Evolutionary conservation across 2,113 vertebrate genomes (phyloP).

Genomic region (Thalassoma bifasciatum): DNA sequence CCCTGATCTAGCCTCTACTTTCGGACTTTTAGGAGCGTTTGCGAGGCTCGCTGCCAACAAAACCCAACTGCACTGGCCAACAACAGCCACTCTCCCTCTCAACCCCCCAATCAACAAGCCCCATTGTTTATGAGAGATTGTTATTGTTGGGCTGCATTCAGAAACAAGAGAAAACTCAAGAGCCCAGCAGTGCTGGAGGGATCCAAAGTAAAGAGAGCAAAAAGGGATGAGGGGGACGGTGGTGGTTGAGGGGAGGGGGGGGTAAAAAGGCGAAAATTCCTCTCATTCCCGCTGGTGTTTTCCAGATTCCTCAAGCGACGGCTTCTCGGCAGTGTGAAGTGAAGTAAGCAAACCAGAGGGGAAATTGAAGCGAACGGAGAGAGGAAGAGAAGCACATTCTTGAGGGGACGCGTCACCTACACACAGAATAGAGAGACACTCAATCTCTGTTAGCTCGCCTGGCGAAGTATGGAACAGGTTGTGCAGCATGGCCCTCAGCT

Average conservation of each 20-base stretch:
- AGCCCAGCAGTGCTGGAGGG: slow-evolving; percentile 78
- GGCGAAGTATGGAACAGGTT: slow-evolving; percentile 59
- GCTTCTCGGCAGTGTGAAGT: slow-evolving; percentile 67
- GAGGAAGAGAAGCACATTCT: slow-evolving; percentile 79
- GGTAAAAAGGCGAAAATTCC: slow-evolving; percentile 80
- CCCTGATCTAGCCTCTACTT: slow-evolving; percentile 63
- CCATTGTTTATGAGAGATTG: slow-evolving; percentile 96
- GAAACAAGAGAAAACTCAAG: slow-evolving; percentile 85
- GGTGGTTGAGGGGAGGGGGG: not conserved
- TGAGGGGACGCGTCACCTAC: slow-evolving; percentile 77
- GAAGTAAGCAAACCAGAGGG: slow-evolving; percentile 73
- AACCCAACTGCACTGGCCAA: slow-evolving; percentile 86
- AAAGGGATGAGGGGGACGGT: slow-evolving; percentile 52
- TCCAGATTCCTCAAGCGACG: slow-evolving; percentile 82
- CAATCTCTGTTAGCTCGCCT: slow-evolving; percentile 55
- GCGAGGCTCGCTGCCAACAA: slow-evolving; percentile 77
- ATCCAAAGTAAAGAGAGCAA: slow-evolving; percentile 82
- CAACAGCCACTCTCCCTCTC: slow-evolving; percentile 85
- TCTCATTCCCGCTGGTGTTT: slow-evolving; percentile 85
- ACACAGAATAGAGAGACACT: slow-evolving; percentile 63
- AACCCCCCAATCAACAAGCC: slow-evolving; percentile 91
- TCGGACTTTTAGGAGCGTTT: slow-evolving; percentile 81
- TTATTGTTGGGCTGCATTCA: slow-evolving; percentile 96
- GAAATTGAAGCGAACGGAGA: slow-evolving; percentile 66
- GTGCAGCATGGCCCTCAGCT: slow-evolving; percentile 37